Conservation (phyloP, 92 coral and sea anemone species). For the Paragorgia papillata region DNA sequence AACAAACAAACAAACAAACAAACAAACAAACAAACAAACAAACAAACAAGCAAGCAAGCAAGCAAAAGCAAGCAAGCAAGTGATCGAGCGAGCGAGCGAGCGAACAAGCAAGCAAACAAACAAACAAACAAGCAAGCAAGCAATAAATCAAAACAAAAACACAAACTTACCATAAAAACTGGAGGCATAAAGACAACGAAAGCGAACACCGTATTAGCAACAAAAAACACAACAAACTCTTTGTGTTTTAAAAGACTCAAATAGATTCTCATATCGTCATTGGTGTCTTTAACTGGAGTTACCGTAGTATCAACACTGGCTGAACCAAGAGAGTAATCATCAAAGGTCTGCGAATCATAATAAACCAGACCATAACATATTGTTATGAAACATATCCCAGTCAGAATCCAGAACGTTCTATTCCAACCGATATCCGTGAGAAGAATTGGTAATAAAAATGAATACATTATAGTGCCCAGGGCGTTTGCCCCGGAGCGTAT, state of each 20-base stretch:
- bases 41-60: not conserved
- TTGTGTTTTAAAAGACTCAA: constrained; percentile 33
- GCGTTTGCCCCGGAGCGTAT: constrained; percentile 15
- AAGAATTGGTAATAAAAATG: constrained; percentile 47
- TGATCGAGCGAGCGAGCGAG: not conserved
- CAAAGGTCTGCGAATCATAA: not conserved
- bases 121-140: not conserved
- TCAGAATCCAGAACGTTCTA: constrained; percentile 47
- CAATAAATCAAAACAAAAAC: no score
- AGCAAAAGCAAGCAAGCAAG: not conserved
- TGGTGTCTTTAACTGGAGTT: not conserved
- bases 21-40: not conserved
- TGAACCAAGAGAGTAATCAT: not conserved
- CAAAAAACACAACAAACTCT: constrained; percentile 31
- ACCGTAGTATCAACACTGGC: not conserved
- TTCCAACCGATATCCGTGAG: constrained; percentile 55
- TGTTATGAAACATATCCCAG: constrained; percentile 49
- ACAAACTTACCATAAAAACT: constrained; percentile 51
- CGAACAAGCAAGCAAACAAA: not conserved
- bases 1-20: not conserved
- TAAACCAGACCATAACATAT: constrained; percentile 28
- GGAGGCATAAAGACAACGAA: constrained; percentile 54
- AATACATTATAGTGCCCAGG: constrained; percentile 51
- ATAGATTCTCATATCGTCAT: not conserved
- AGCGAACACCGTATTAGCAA: constrained; percentile 16